phyloP scores from a whole-genome alignment of 2,888 invertebrate genomes.

The Tenthredo amoena region DNA sequence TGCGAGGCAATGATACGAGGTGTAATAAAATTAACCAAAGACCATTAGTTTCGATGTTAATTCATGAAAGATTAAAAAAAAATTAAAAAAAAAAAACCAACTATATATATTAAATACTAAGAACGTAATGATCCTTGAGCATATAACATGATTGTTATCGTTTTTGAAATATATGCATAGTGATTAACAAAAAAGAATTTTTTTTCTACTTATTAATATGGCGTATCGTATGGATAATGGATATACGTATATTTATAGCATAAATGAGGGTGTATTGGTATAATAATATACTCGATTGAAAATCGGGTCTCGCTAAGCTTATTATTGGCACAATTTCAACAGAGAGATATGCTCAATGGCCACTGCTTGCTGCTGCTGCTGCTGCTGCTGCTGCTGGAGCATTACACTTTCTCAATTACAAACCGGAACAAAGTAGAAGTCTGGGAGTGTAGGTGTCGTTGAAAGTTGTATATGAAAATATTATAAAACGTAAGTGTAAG shows the following conservation, averaged over 20 bases:
- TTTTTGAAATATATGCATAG: background rate
- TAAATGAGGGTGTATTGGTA: background rate
- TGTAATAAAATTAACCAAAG: background rate
- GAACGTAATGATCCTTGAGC: background rate
- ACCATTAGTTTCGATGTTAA: background rate
- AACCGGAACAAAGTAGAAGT: slow-evolving; percentile 34
- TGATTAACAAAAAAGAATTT: background rate
- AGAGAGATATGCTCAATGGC: background rate
- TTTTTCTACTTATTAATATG: background rate
- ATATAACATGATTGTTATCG: background rate
- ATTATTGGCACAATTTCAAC: slow-evolving; percentile 21
- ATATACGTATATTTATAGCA: too few relatives aligned
- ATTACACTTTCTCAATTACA: slow-evolving; percentile 51
- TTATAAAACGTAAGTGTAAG: background rate
- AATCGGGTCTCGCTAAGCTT: background rate
- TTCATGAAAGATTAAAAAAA: background rate
- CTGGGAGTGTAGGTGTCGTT: slow-evolving; percentile 27
- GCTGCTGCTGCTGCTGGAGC: background rate
- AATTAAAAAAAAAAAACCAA: background rate
- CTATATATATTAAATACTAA: background rate
- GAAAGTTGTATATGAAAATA: slow-evolving; percentile 19
- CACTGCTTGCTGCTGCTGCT: background rate
- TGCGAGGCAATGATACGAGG: background rate
- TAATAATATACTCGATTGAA: background rate
- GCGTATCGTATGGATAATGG: too few relatives aligned